Base-by-base conservation (phyloP, 1,140 invertebrate genomes). In the Conus betulinus region DNA sequence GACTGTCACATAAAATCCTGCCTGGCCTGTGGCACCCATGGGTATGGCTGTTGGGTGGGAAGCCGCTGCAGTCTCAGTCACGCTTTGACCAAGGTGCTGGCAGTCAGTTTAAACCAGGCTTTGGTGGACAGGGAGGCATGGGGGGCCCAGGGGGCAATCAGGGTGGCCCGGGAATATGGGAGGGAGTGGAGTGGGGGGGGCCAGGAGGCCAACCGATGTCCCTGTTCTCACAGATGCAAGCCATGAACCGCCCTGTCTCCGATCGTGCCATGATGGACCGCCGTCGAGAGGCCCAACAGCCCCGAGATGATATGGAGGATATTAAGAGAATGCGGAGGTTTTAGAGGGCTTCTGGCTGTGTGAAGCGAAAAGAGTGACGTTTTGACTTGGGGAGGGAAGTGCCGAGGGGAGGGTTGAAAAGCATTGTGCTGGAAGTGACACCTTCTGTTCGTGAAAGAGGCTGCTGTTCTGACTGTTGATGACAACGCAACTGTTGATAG, bases 21-120 rank as follows among this genome's bases (percentile, higher is more conserved):
- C 57, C 67, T 23, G 11, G 20, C 67, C 67, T 6, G 67, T 71
- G 11, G 20, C 67, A n/a, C 67, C 67, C 13, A 20, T 71, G 11
- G 20, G 11, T 71, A 7, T n/a, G 11, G 17, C 67, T 20, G 67
- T 23, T 71, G 67, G 67, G 67, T 71, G 67, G 67, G 67, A 23
- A 71, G 67, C 67, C 0, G 15, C 67, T 71, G 67, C 67, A 71
- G 67, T 71, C 67, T 71, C 67, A 23, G 67, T 71, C 67, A 20
- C 67, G 67, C 67, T 71, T 71, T 71, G 67, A 71, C 67, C 67
- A 71, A 71, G 67, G 67, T 13, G 67, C 67, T n/a, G 67, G 67
- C 6, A 20, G 17, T 6, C 67, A 71, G 67, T 71, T 71, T n/a
- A 23, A 71, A 20, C 67, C 11, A 7, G 23, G 17, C 20, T 71